Conservation (phyloP, 2,797 vertebrate species). For the Megalops cyprinoides region DNA sequence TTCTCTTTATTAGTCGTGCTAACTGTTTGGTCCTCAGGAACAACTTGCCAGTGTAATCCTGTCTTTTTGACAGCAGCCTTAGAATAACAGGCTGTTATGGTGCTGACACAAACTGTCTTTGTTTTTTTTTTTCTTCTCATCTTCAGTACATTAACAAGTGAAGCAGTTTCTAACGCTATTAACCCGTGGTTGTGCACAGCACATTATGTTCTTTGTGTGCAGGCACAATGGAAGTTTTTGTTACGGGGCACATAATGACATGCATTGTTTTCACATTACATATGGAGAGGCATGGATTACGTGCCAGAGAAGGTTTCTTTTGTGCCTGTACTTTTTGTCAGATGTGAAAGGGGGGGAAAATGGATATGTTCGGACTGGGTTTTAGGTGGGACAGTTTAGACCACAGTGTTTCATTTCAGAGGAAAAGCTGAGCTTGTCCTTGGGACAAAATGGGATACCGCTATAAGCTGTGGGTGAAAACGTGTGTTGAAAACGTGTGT, state of each 20-base stretch:
- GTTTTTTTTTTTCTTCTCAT: background rate
- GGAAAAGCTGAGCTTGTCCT: slow-evolving; percentile 57
- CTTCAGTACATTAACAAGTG: slow-evolving; percentile 3
- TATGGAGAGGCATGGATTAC: slow-evolving; percentile 63
- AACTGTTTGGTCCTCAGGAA: background rate
- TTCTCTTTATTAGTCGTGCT: too few species aligned
- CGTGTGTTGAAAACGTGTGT: too few species aligned
- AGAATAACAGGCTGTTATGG: background rate
- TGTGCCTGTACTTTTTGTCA: slow-evolving; percentile 44
- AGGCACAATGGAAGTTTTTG: slow-evolving; percentile 63
- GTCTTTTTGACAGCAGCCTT: background rate
- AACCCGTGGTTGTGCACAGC: slow-evolving; percentile 36
- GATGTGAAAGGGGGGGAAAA: slow-evolving; percentile 30
- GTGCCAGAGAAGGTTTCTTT: slow-evolving; percentile 57
- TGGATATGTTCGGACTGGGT: slow-evolving; percentile 50
- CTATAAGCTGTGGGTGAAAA: slow-evolving; percentile 34
- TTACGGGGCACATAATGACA: slow-evolving; percentile 52
- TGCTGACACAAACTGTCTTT: slow-evolving; percentile 4
- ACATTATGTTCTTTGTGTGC: slow-evolving; percentile 54
- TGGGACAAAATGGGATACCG: slow-evolving; percentile 50
- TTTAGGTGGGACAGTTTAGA: slow-evolving; percentile 57
- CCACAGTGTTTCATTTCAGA: slow-evolving; percentile 47
- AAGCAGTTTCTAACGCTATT: slow-evolving; percentile 20
- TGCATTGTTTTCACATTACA: slow-evolving; percentile 59
- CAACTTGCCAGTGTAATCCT: background rate